Evolutionary conservation across 2,113 vertebrate species (phyloP).

Genomic region (Phyllostomus discolor): DNA sequence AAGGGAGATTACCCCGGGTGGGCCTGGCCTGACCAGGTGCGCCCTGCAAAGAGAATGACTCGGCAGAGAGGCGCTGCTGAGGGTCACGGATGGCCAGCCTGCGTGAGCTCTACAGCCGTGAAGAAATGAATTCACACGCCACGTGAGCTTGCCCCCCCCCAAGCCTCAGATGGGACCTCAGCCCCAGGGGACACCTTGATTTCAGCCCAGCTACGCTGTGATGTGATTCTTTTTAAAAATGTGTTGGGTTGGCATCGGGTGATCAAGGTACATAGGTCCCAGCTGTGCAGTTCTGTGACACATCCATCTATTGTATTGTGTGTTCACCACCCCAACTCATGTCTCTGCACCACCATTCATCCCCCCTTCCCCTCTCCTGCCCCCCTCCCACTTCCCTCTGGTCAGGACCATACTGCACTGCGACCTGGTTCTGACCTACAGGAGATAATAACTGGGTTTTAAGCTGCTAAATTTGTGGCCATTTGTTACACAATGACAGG

Average conservation of each 20-base stretch:
- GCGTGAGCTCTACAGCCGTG: not conserved
- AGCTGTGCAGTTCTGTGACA: too few species aligned
- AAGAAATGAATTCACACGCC: not conserved
- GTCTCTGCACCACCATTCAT: too few species aligned
- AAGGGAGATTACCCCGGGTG: not conserved
- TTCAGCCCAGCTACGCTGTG: not conserved
- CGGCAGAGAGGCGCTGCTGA: not conserved
- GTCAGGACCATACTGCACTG: too few species aligned
- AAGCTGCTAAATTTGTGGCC: not conserved
- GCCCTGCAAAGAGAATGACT: too few species aligned
- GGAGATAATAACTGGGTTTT: not conserved
- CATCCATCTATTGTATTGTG: too few species aligned
- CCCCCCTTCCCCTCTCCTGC: too few species aligned
- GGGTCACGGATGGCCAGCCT: not conserved
- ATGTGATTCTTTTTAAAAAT: not conserved
- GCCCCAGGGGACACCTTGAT: not conserved
- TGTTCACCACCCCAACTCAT: too few species aligned
- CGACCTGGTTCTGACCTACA: not conserved
- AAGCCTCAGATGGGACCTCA: not conserved
- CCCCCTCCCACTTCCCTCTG: too few species aligned
- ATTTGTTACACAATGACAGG: not conserved
- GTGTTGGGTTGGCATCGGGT: too few species aligned
- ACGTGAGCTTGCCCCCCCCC: not conserved
- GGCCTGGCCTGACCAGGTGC: not conserved
- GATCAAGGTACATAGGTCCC: too few species aligned